Evolutionary conservation across 2,113 vertebrate species (phyloP).

Genomic region (Solenodon paradoxus): DNA sequence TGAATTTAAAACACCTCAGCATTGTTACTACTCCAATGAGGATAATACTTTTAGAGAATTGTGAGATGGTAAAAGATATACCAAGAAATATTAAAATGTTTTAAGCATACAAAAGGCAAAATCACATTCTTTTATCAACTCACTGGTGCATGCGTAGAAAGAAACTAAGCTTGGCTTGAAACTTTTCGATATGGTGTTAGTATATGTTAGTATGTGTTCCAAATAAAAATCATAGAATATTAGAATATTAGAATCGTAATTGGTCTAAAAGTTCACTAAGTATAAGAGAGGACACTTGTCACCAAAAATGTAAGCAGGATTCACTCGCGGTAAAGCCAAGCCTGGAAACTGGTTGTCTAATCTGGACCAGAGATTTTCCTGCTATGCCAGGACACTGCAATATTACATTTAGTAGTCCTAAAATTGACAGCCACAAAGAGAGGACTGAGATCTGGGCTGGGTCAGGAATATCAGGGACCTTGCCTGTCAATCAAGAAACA

Average conservation of each 20-base stretch:
- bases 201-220: neutral
- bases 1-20: neutral
- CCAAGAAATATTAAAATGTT: neutral
- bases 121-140: neutral
- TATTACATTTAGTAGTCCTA: neutral
- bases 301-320: neutral
- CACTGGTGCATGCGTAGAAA: neutral
- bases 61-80: neutral
- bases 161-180: neutral
- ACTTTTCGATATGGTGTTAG: neutral
- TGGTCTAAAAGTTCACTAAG: neutral
- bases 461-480: neutral
- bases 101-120: neutral
- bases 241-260: neutral
- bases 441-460: neutral
- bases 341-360: neutral
- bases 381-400: neutral
- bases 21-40: neutral
- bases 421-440: neutral
- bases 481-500: neutral
- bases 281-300: neutral
- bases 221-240: neutral
- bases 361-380: neutral
- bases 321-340: neutral
- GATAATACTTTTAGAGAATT: neutral